Base-by-base conservation (phyloP, 2,797 vertebrate species). In the Thunnus albacares region DNA sequence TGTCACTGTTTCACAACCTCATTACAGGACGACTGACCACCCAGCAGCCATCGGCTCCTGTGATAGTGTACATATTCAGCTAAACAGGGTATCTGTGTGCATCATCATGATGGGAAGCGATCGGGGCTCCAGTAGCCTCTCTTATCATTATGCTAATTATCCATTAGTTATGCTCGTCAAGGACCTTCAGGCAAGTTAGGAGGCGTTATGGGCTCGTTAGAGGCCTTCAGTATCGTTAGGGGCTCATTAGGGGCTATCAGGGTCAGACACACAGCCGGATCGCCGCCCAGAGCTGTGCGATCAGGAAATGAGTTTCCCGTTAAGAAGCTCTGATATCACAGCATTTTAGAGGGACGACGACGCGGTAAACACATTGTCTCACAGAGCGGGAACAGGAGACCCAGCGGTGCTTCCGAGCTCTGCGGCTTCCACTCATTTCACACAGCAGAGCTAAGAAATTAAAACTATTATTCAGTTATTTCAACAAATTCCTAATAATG, bases 191-290 rank as follows among this genome's bases (percentile, higher is more conserved):
- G 82, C 79, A 0, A 66, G 57, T 81, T 45, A 30, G 43, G 75
- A 57, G 75, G 67, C 58, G 30, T 70, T 65, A 33, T 45, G 38
- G 72, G 62, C 79, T 84, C 65, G 30, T 89, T 85, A 90, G 85
- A 26, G 80, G 80, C 73, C 83, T 82, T 77, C 24, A 67, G 80
- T n/a, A 63, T 86, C 26, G n/a, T 90, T 76, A 87, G 84, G 30
- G 74, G 76, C 84, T 89, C 75, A 66, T 87, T 89, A 83, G 38
- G 45, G 56, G 22, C 74, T 84, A 79, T 79, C 86, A 79, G 78
- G 80, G 78, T 83, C 73, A 41, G 74, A 80, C 33, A 35, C 79
- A n/a, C 55, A 49, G 80, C 80, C 78, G 15, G 64, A 62, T 15
- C 3, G n/a, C 70, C 11, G 70, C 62, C 68, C 20, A 1, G 55